These are phyloP conservation scores for Enteromius treurensis DNA, from an alignment of 2,797 vertebrate species.

Conservation along the genomic window DNA sequence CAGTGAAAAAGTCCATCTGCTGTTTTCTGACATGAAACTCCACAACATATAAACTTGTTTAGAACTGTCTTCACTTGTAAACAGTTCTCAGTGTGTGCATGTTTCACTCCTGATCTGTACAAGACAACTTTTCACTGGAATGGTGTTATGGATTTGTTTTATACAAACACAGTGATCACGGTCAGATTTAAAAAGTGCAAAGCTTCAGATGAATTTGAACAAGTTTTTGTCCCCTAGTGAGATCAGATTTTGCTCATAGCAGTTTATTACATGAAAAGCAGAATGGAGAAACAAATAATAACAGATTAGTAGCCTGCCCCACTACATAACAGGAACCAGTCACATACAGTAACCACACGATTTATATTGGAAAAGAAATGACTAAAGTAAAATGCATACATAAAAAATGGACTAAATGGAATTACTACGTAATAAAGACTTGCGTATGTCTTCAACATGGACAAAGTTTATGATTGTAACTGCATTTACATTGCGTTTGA, in stretches of 20 bases:
- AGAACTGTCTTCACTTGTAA: background rate
- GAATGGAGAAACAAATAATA: background rate
- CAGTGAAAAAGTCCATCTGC: background rate
- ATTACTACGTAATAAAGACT: background rate
- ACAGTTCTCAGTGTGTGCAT: background rate
- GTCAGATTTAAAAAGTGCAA: background rate
- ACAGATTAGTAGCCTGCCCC: background rate
- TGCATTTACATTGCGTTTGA: background rate
- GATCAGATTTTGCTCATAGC: background rate
- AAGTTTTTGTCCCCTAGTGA: background rate
- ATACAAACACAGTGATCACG: background rate
- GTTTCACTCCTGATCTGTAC: background rate
- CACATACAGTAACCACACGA: background rate
- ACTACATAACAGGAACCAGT: background rate
- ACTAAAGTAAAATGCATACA: background rate
- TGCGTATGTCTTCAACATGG: background rate
- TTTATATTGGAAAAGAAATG: background rate
- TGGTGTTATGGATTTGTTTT: background rate
- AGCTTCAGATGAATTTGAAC: background rate
- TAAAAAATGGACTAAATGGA: background rate
- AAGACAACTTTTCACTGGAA: background rate
- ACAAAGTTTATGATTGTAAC: background rate
- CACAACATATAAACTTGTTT: background rate
- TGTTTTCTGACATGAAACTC: background rate
- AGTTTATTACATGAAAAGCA: background rate